Evolutionary conservation across 2,888 invertebrate species (phyloP), one percentile per base, ranked within the genome.

Genomic region (Stenurella melanura): DNA sequence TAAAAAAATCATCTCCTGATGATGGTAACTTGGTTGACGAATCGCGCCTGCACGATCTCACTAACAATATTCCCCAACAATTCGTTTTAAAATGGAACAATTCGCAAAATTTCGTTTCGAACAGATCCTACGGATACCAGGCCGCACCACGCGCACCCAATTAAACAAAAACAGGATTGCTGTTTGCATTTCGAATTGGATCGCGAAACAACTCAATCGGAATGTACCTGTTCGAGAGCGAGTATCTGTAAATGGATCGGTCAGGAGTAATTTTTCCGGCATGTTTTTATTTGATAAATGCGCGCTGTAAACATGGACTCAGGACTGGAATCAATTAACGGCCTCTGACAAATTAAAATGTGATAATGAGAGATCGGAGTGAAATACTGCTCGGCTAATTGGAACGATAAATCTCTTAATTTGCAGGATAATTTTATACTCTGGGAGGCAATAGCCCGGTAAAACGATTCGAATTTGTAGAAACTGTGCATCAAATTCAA

Each of bases 291-390:
- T 74, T 74, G 74, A 74, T 61, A 68, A 68, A 74, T 61, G 60
- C 34, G 3, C 54, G 42, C 58, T 19, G 74, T 74, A 74, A 74
- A 74, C 74, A 68, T 68, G 68, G 68, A 68, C 74, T 68, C 74
- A 74, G 42, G 68, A 74, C 68, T 74, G 26, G 38, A 74, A 74
- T 74, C 74, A 74, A 74, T 74, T 74, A 68, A 34, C 21, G 54
- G 42, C 12, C 42, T 60, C 60, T 60, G 74, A 68, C 74, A 74
- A 74, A 74, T 74, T 74, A 74, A 74, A 74, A 74, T 63, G 68
- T 50, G 74, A 74, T 74, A 74, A 74, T 74, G 74, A 74, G 74
- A 68, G 68, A 58, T 60, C 42, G 38, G 68, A 30, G 42, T 68
- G 74, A 74, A 74, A 74, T 74, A 74, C 58, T 42, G 74, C 67